Base-by-base conservation (phyloP, 1,140 invertebrate genomes). In the Lepidurus apus region DNA sequence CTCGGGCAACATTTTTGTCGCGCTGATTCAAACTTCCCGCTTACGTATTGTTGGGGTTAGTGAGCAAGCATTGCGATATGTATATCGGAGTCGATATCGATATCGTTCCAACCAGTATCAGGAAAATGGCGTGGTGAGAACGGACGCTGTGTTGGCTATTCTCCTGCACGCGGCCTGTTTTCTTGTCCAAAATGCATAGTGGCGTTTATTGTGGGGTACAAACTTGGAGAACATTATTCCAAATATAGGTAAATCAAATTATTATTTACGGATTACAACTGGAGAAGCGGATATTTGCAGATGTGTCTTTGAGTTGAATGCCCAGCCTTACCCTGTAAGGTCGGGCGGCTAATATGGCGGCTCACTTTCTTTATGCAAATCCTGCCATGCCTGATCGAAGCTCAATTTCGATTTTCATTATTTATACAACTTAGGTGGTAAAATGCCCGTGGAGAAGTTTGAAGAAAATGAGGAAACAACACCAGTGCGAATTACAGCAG, bases 211-310 rank as follows among this genome's bases (percentile, higher is more conserved):
- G 53, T 65, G 53, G 53, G 53, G 53, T 65, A 65, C 53, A 65
- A 65, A 65, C 17, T 65, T 65, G 53, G 53, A 65, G 53, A 65
- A 65, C 21, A 65, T 65, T 65, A 65, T 65, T 65, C 53, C 53
- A 65, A 65, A 65, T 65, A 65, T 65, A 65, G 53, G 53, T 65
- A 65, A 65, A 65, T 65, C 53, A 65, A 65, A 65, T 65, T 65
- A 65, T 65, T 65, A n/a, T 11, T 65, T 21, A 21, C 13, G 53
- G 53, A 65, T 65, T 65, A 17, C 13, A 21, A n/a, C 6, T 65
- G 53, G 53, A 21, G 53, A 65, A 65, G 53, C 4, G 21, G 53
- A 65, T 65, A 65, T 11, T 65, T 65, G 13, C 53, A 65, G 53
- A 65, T 65, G 21, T 17, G n/a, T 65, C 34, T 9, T 47, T 65